phyloP scores from a whole-genome alignment of 1,140 invertebrate species.

The Grapholita molesta region DNA sequence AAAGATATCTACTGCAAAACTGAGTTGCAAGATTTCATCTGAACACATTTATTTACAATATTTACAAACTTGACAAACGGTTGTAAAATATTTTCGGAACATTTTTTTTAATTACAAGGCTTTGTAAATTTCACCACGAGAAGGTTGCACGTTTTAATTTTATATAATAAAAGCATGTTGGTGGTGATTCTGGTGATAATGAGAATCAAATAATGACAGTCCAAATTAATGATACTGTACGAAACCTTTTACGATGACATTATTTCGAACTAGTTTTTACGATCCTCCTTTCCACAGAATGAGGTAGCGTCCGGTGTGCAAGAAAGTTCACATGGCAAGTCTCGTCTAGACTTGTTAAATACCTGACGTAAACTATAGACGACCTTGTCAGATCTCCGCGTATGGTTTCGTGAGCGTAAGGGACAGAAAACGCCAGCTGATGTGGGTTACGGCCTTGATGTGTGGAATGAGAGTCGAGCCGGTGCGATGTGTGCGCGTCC shows the following conservation, averaged over 20 bases:
- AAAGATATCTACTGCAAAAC: too few species aligned
- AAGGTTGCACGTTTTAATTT: too few species aligned
- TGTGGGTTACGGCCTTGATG: slow-evolving; percentile 56
- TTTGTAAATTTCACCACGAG: too few species aligned
- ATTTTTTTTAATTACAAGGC: too few species aligned
- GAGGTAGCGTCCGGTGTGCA: slow-evolving; percentile 35
- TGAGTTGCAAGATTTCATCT: too few species aligned
- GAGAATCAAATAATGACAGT: background rate
- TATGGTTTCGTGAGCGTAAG: slow-evolving; percentile 31
- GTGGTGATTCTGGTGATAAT: too few species aligned
- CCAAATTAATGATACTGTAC: background rate
- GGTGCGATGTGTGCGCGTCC: slow-evolving; percentile 56
- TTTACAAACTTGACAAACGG: too few species aligned
- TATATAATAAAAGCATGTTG: too few species aligned
- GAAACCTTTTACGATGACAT: background rate
- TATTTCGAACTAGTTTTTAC: background rate
- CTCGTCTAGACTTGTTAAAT: slow-evolving; percentile 34
- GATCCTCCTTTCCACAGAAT: slow-evolving; percentile 14
- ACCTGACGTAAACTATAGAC: slow-evolving; percentile 25
- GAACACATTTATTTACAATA: too few species aligned
- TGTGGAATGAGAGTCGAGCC: slow-evolving; percentile 51
- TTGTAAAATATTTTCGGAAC: too few species aligned
- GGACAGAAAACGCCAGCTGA: slow-evolving; percentile 37
- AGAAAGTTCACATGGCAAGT: slow-evolving; percentile 40
- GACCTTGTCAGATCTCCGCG: slow-evolving; percentile 34